These are phyloP conservation scores for Eupristina koningsbergeri DNA, from an alignment of 1,140 invertebrate species.

Conservation along the genomic window DNA sequence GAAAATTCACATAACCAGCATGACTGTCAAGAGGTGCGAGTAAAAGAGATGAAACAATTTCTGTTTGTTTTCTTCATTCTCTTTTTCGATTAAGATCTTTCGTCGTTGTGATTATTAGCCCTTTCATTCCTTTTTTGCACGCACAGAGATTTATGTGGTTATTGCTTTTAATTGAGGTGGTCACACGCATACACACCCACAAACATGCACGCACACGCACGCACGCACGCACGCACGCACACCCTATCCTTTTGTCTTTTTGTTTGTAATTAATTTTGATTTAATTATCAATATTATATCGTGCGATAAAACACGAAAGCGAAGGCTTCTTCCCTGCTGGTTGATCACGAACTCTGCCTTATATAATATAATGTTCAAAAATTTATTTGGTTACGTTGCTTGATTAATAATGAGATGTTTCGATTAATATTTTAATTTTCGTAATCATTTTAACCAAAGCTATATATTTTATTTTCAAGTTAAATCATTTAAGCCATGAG, in stretches of 20 bases:
- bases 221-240: too few species aligned
- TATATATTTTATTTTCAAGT: constrained; percentile 1
- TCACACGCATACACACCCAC: neutral
- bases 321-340: neutral
- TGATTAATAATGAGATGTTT: neutral
- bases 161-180: neutral
- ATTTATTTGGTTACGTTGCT: neutral
- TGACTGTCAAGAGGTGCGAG: constrained; percentile 11
- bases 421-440: neutral
- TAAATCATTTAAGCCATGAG: neutral
- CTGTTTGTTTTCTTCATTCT: constrained; percentile 23
- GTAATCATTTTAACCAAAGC: constrained; percentile 8
- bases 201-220: too few species aligned
- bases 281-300: neutral
- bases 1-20: neutral
- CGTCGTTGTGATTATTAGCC: constrained; percentile 47
- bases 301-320: constrained; percentile 18
- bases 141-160: neutral
- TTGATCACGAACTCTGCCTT: neutral
- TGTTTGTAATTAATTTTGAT: neutral
- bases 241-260: constrained; percentile 7
- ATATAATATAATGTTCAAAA: neutral
- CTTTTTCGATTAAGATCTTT: constrained; percentile 32
- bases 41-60: constrained; percentile 17
- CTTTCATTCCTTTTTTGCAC: constrained; percentile 17